phyloP scores from a whole-genome alignment of 37 sponge, comb jelly and placozoan species.

The Diacarnus erythraeanus region DNA sequence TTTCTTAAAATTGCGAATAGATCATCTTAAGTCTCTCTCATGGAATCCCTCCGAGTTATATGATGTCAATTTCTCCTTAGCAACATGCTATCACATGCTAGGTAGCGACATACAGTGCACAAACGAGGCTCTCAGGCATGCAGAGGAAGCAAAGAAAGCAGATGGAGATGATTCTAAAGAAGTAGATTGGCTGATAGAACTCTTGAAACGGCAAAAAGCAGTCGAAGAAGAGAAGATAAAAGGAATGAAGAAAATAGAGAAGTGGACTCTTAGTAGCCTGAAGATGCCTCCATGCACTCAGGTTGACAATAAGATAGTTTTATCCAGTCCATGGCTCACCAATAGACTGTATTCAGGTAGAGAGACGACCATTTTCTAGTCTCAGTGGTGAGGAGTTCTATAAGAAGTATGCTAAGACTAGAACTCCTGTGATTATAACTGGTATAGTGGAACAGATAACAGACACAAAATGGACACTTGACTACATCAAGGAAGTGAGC shows the following conservation, averaged over 20 bases:
- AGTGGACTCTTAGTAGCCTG: background rate
- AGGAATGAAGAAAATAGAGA: background rate
- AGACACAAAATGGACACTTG: slow-evolving; percentile 59
- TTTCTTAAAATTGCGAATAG: background rate
- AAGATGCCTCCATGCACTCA: slow-evolving; percentile 7
- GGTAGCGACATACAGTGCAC: background rate
- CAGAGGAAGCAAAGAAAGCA: background rate
- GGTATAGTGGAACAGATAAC: slow-evolving; percentile 56
- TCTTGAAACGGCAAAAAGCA: slow-evolving; percentile 17
- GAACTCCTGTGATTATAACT: slow-evolving; percentile 72
- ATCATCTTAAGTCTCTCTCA: background rate
- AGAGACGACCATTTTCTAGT: slow-evolving; percentile 39
- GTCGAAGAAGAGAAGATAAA: background rate
- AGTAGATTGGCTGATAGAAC: slow-evolving; percentile 11
- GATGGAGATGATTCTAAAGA: slow-evolving; percentile 8
- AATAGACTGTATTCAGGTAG: slow-evolving; percentile 1
- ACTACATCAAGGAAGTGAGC: slow-evolving; percentile 54
- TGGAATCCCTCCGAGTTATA: background rate
- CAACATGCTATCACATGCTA: slow-evolving; percentile 23
- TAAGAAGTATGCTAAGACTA: slow-evolving; percentile 40
- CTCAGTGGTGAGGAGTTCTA: slow-evolving; percentile 49
- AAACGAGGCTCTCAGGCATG: slow-evolving; percentile 7
- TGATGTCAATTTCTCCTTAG: slow-evolving; percentile 1
- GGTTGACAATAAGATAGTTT: background rate
- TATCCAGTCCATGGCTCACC: background rate